Base-by-base conservation (phyloP, 2,888 invertebrate genomes). In the Acanthosoma haemorrhoidale region DNA sequence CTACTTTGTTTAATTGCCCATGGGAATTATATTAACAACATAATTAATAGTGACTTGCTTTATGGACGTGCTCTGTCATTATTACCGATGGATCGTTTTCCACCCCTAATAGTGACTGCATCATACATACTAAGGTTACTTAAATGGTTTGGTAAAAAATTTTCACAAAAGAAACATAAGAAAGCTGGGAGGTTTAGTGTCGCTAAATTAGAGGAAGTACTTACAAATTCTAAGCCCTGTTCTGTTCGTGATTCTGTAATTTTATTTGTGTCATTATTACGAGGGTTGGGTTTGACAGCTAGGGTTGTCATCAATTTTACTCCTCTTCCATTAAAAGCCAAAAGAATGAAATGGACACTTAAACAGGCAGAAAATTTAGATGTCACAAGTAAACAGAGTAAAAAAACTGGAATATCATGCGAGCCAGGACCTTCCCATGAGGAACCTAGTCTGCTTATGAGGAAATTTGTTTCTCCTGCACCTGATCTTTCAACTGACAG, bases 1-100 rank as follows among this genome's bases (percentile, higher is more conserved):
- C 81, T 96, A 5, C 80, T 96, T 15, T 90, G 91, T 78, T 89
- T 92, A 84, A 79, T 96, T 29, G 87, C 88, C 0, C 89, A 92
- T 78, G 92, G 93, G 1, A 87, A 90, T 77, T 87, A 85, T 78
- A 82, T 94, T 0, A 92, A 91, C 80, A 78, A 81, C 43, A 78
- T 86, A 60, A 80, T 91, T 16, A 90, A 89, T 78, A 84, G 87
- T 75, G 84, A 87, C 63, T 83, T 84, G 51, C 78, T 93, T 16
- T 83, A 91, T 81, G 85, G 86, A 18, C 81, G 86, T 25, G 86
- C 87, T 1, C 80, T 94, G 21, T 89, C 92, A 5, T 79, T 94
- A 68, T 81, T 94, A 36, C 90, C 92, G 2, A 84, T 87, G 76
- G 85, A 87, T 70, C 88, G 88, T 76, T 92, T 90, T 78, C 92